phyloP scores from a whole-genome alignment of 2,113 vertebrate species.

The Bolborhynchus lineola region DNA sequence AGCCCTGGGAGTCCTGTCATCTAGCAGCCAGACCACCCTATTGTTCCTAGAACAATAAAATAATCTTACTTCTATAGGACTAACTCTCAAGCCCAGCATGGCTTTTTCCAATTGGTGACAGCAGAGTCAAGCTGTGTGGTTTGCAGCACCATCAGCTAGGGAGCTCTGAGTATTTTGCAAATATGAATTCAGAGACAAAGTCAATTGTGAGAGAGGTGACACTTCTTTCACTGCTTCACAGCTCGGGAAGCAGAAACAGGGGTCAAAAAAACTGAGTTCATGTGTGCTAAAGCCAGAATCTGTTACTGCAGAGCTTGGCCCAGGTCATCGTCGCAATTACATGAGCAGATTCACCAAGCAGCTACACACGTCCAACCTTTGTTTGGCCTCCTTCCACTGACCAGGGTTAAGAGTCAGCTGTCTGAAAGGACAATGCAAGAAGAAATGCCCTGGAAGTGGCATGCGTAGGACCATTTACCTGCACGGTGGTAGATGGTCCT shows the following conservation, averaged over 20 bases:
- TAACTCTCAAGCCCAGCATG: neutral
- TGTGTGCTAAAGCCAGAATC: neutral
- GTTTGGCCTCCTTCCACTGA: neutral
- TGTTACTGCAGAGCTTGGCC: neutral
- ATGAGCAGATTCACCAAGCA: neutral
- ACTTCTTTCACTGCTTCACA: neutral
- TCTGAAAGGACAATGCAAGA: neutral
- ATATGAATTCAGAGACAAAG: neutral
- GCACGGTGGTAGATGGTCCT: neutral
- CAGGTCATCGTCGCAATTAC: fast-evolving
- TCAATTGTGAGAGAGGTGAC: neutral
- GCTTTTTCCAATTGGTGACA: conserved; percentile 27
- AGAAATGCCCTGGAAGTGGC: neutral
- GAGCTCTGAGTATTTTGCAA: neutral
- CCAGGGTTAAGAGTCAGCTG: fast-evolving
- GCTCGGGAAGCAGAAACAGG: neutral
- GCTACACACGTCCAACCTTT: neutral
- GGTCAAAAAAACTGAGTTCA: neutral
- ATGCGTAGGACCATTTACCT: fast-evolving
- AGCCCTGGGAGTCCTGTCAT: conserved; percentile 29
- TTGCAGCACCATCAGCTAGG: neutral
- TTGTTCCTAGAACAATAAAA: conserved; percentile 40
- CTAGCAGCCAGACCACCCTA: conserved; percentile 53
- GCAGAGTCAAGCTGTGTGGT: neutral
- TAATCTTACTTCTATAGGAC: conserved; percentile 29